These are phyloP conservation scores for Lasioglossum vierecki DNA, from an alignment of 2,888 invertebrate genomes.

Conservation along the genomic window DNA sequence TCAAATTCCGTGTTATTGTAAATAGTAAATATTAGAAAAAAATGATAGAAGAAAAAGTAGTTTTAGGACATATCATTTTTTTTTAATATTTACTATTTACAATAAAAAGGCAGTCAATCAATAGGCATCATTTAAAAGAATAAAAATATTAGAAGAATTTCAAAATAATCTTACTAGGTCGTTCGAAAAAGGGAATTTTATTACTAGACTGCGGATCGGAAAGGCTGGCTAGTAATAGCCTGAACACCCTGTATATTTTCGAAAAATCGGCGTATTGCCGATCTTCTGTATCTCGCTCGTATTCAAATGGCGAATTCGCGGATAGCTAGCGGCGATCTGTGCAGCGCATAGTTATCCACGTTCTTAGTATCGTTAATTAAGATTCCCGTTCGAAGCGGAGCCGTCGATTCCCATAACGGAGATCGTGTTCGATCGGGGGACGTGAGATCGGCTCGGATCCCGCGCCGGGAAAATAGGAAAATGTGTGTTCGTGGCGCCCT, in stretches of 20 bases:
- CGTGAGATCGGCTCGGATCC: not conserved
- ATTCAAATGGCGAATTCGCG: not conserved
- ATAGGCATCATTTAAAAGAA: no score
- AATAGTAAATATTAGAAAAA: no score
- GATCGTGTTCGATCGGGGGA: not conserved
- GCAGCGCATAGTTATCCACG: not conserved
- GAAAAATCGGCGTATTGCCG: not conserved
- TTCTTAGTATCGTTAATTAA: slow-evolving; percentile 51
- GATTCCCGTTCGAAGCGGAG: slow-evolving; percentile 30
- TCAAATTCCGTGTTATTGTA: no score
- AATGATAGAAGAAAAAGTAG: no score
- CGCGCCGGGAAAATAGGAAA: slow-evolving; percentile 48
- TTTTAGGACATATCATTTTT: no score
- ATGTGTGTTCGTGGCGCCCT: slow-evolving; percentile 39
- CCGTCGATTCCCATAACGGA: slow-evolving; percentile 15
- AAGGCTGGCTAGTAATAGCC: no score
- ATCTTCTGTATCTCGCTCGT: not conserved
- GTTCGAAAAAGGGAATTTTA: no score
- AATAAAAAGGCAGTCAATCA: no score
- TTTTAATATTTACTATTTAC: no score
- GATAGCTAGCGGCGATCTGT: not conserved
- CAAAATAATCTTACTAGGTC: no score
- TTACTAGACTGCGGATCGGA: no score
- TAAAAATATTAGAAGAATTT: no score
- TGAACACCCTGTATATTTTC: not conserved